Conservation (phyloP, 2,113 vertebrate species). For the Pithys albifrons region DNA sequence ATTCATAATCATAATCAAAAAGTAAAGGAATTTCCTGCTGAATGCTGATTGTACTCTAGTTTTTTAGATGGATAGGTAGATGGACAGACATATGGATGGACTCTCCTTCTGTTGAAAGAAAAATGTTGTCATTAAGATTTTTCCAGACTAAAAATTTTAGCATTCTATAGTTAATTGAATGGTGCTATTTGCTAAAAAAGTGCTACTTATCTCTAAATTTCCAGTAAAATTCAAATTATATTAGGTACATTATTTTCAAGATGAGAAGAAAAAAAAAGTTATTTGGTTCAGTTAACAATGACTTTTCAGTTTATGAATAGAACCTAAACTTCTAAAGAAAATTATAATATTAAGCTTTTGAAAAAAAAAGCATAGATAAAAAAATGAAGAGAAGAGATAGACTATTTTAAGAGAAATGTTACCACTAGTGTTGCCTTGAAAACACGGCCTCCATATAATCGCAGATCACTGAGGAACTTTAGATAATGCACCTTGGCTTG, state of each 20-base stretch:
- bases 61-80: constrained; percentile 4
- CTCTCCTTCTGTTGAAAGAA: constrained; percentile 5
- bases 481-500: constrained; percentile 99
- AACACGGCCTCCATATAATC: constrained; percentile 93
- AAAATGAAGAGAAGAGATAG: neutral
- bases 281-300: neutral
- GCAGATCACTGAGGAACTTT: constrained; percentile 95
- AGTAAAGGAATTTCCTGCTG: constrained; percentile 14
- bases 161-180: neutral
- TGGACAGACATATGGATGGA: neutral
- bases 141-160: neutral
- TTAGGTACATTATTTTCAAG: neutral
- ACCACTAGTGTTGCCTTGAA: constrained; percentile 94
- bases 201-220: neutral
- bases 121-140: neutral
- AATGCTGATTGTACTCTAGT: neutral
- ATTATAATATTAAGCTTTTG: neutral
- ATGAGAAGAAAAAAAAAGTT: neutral
- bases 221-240: neutral
- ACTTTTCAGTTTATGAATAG: neutral
- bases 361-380: neutral
- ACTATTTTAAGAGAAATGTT: constrained; percentile 58
- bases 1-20: neutral
- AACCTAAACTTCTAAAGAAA: neutral
- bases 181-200: neutral